Base-by-base conservation (phyloP, 2,888 invertebrate genomes). In the Lasioglossum leucozonium region DNA sequence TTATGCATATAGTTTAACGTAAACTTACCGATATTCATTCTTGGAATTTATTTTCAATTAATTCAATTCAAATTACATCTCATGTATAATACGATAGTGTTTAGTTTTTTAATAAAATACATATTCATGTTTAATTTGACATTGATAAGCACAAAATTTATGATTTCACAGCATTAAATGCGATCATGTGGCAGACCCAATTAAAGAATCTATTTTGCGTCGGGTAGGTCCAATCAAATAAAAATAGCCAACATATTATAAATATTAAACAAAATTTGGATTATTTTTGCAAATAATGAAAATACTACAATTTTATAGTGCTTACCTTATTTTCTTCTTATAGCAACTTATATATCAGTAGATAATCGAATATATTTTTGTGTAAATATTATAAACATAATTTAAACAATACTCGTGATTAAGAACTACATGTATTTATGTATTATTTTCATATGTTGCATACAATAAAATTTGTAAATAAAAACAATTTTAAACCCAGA, bases 341-440 rank as follows among this genome's bases (percentile, higher is more conserved):
- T 22, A 51, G n/a, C 10, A 51, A 51, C 0, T 55, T 55, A 10
- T 51, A 22, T 55, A 55, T 55, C 1, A 58, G 3, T 58, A 51
- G 51, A 18, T 51, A 58, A 58, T n/a, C 22, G 6, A 58, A 58
- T n/a, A 58, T 26, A 8, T n/a, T 55, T 55, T 18, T 18, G 18
- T 47, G 6, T 44, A 55, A n/a, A 30, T 62, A 62, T 62, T 10
- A 74, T 26, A n/a, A 71, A 75, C 10, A 11, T 62, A 3, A 76
- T 75, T 51, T 62, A 51, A 44, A 55, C 4, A 10, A 18, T 65
- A 67, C 34, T 47, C 18, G 65, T 82, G 8, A 62, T 47, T 34
- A 72, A 55, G 42, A 69, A n/a, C 55, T 72, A n/a, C 34, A 51
- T 81, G 16, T 42, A 81, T 73, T 22, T 79, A 67, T 73, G n/a